Conservation (phyloP, 64 coral and sea anemone genomes). For the Acropora tenuis region DNA sequence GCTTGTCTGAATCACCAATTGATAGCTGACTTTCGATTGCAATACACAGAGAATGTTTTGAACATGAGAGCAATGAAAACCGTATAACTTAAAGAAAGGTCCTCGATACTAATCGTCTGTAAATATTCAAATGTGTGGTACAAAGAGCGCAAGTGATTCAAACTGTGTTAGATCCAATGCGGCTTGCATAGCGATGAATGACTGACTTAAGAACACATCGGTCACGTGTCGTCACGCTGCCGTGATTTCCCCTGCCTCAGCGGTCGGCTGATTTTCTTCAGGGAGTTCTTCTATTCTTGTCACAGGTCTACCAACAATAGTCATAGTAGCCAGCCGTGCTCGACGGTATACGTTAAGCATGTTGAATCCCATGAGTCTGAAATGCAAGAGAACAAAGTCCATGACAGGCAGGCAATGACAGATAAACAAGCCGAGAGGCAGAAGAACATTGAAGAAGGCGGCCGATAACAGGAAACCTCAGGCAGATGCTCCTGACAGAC, state of each 20-base stretch:
- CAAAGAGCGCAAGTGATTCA: not conserved
- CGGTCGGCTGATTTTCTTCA: not conserved
- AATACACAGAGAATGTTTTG: too few species aligned
- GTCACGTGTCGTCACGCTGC: not conserved
- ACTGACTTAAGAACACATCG: not conserved
- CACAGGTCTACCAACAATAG: slow-evolving; percentile 58
- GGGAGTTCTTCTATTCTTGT: not conserved
- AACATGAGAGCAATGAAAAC: too few species aligned
- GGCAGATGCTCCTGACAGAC: too few species aligned
- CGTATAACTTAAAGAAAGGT: too few species aligned
- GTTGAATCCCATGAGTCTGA: slow-evolving; percentile 85
- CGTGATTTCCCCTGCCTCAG: slow-evolving; percentile 10
- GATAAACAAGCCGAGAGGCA: too few species aligned
- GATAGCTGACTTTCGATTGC: too few species aligned
- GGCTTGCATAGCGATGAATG: not conserved
- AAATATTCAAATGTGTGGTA: not conserved
- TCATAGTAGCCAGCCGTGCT: slow-evolving; percentile 78
- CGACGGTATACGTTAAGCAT: slow-evolving; percentile 73
- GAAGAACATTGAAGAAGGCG: too few species aligned
- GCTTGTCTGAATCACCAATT: too few species aligned
- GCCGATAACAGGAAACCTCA: too few species aligned
- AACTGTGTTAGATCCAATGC: not conserved
- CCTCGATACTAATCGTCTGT: not conserved
- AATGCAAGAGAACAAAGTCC: not conserved
- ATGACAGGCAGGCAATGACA: too few species aligned